Evolutionary conservation across 1,140 invertebrate genomes (phyloP).

Genomic region (Notospermus geniculatus): DNA sequence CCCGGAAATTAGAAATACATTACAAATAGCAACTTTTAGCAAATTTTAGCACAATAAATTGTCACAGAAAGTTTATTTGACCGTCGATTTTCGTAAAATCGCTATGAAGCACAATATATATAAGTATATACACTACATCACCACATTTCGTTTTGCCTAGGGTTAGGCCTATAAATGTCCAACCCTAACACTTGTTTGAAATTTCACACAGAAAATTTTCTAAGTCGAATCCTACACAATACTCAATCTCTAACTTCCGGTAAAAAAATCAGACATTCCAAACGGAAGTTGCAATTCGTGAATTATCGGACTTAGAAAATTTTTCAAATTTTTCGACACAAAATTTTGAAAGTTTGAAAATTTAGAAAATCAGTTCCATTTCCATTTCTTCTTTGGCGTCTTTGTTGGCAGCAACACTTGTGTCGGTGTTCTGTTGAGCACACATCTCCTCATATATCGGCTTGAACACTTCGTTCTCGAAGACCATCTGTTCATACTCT

Average conservation of each 20-base stretch:
- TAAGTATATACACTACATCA: neutral
- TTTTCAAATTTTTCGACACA: too few species aligned
- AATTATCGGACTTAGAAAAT: too few species aligned
- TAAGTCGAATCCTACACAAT: too few species aligned
- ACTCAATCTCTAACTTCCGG: too few species aligned
- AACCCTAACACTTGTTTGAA: too few species aligned
- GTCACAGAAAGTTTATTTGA: constrained; percentile 6
- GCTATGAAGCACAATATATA: neutral
- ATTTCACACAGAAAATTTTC: neutral
- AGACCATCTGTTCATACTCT: constrained; percentile 1
- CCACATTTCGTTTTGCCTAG: constrained; percentile 2
- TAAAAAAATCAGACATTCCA: neutral
- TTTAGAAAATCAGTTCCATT: neutral
- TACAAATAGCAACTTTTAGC: constrained; percentile 1
- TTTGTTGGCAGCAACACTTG: neutral
- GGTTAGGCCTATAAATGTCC: constrained; percentile 6
- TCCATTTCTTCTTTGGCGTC: neutral
- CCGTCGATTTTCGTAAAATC: constrained; percentile 1
- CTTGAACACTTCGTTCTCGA: constrained; percentile 7
- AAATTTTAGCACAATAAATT: neutral
- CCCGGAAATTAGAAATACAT: constrained; percentile 11
- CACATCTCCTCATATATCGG: constrained; percentile 2
- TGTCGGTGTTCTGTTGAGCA: constrained; percentile 8
- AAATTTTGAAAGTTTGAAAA: too few species aligned
- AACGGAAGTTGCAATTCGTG: neutral